Base-by-base conservation (phyloP, 2,888 invertebrate genomes). In the Epirrhoe tristata region DNA sequence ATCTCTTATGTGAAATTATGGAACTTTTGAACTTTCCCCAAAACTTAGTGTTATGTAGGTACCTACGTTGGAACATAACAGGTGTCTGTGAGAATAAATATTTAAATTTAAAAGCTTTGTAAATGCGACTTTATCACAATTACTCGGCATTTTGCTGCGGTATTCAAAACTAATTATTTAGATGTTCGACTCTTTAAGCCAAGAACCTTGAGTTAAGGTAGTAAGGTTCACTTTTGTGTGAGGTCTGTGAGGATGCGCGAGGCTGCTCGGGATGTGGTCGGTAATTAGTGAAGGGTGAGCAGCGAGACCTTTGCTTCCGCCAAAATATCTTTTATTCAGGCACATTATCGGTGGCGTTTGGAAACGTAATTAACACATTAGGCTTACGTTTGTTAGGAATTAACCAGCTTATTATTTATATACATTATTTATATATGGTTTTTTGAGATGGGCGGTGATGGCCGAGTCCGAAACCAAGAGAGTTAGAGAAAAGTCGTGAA, bases 241-340 rank as follows among this genome's bases (percentile, higher is more conserved):
- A 34, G 32, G 36, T 14, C 31, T 14, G 5, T 43, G n/a, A 14
- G 31, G 17, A 39, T 52, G 52, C n/a, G 24, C 16, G 16, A 39
- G 17, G 31, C n/a, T 39, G 24, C 46, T 53, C 7, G 43, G 43
- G 54, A 53, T 43, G 8, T 36, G 59, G 50, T 24, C 31, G 36
- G 43, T 66, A 60, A 66, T 57, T 57, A 61, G 51, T 55, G 43
- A 51, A 60, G 36, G 32, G 64, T 65, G 14, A 58, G 36, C 53
- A 31, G 32, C 57, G 14, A 14, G 63, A 59, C 52, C 52, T 58
- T 58, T 52, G 59, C 8, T 43, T 43, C 39, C 39, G 10, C 24
- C 51, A 14, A 53, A 58, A 54, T 17, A 58, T 63, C 24, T 53
- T 54, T 58, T 63, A 58, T 58, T 43, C 24, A 63, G 17, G 16